These are phyloP conservation scores for Bolinopsis microptera DNA, from an alignment of 37 sponge, comb jelly and placozoan genomes.

Conservation along the genomic window DNA sequence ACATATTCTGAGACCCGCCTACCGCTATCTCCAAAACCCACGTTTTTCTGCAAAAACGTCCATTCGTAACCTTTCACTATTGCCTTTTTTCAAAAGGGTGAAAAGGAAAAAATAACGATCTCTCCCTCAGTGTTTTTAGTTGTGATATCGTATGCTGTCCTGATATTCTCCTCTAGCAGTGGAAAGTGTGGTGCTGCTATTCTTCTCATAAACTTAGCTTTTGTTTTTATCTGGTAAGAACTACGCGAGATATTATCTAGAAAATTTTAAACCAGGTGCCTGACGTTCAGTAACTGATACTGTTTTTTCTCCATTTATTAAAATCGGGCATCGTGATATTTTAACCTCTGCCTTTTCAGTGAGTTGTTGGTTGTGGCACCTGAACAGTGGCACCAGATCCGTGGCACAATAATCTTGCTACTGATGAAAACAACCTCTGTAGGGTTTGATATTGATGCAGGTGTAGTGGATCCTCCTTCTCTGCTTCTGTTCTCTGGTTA, in stretches of 20 bases:
- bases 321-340: too few species aligned
- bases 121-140: constrained; percentile 13
- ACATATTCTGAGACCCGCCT: too few species aligned
- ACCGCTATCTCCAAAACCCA: too few species aligned
- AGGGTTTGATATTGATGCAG: constrained; percentile 63
- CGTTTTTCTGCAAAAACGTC: too few species aligned
- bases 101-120: too few species aligned
- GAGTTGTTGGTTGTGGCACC: constrained; percentile 6
- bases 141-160: background rate
- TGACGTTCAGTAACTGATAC: too few species aligned
- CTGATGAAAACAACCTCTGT: constrained; percentile 55
- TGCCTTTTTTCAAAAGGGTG: too few species aligned
- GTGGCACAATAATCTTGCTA: constrained; percentile 28
- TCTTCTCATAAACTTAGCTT: background rate
- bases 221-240: constrained; percentile 54
- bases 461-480: background rate
- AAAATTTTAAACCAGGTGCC: too few species aligned
- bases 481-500: background rate
- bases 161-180: background rate
- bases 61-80: too few species aligned
- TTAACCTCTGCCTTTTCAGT: constrained; percentile 10
- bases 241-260: too few species aligned
- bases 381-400: constrained; percentile 52
- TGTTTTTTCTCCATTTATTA: too few species aligned
- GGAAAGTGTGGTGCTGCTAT: constrained; percentile 34